Percentiles rank a stretch among this genome's conserved stretches.
These are phyloP conservation scores for Dynastes hyllus DNA, from an alignment of 2,888 invertebrate species.

Conservation along the genomic window DNA sequence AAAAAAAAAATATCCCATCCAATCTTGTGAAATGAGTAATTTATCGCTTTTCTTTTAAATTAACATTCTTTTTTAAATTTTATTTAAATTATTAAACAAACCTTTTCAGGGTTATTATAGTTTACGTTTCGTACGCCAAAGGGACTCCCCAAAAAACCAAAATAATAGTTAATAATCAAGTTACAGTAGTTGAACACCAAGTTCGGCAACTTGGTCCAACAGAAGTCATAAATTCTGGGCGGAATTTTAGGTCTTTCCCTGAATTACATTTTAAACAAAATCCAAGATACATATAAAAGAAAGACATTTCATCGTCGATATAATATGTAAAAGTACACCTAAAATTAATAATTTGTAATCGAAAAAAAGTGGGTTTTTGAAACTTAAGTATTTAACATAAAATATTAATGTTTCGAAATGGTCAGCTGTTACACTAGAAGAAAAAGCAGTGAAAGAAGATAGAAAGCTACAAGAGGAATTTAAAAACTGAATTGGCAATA, in stretches of 20 bases:
- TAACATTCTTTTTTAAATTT: too few relatives aligned
- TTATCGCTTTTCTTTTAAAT: neutral
- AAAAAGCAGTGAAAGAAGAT: neutral
- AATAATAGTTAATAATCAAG: neutral
- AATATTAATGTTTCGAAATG: neutral
- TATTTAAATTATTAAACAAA: too few relatives aligned
- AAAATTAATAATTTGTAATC: too few relatives aligned
- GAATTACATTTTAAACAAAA: conserved; percentile 31
- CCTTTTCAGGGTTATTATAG: neutral
- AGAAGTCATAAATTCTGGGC: neutral
- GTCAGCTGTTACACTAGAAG: neutral
- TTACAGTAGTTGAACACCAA: neutral
- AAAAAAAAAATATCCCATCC: neutral
- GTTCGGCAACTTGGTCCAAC: neutral
- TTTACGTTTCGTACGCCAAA: neutral
- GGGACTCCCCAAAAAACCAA: too few relatives aligned
- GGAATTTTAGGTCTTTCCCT: neutral
- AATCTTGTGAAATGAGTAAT: neutral
- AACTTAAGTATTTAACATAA: conserved; percentile 6
- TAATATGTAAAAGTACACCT: conserved; percentile 26
- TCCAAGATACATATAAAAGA: too few relatives aligned
- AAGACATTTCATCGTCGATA: conserved; percentile 28
- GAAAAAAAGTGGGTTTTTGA: too few relatives aligned
- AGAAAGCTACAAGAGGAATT: too few relatives aligned
- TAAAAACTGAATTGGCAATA: too few relatives aligned